Percentiles rank a stretch among this genome's conserved stretches.
phyloP scores from a whole-genome alignment of 2,113 vertebrate species.

The Otocyon megalotis region DNA sequence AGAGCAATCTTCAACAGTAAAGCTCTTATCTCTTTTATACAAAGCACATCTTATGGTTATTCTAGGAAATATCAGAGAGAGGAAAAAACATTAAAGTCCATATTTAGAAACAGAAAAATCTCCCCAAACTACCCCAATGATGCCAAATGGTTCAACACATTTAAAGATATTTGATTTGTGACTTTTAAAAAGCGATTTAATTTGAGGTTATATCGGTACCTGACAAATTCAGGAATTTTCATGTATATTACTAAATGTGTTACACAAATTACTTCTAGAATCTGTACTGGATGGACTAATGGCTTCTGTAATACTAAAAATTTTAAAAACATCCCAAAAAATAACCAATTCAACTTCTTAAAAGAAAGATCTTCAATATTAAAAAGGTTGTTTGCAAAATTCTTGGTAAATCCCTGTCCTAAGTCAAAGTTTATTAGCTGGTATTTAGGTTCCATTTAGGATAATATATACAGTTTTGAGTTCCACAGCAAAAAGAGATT shows the following conservation, averaged over 20 bases:
- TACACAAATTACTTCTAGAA: constrained; percentile 31
- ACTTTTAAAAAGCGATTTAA: constrained; percentile 13
- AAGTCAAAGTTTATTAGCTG: constrained; percentile 24
- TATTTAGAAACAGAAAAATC: constrained; percentile 35
- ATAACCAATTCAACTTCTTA: constrained; percentile 8
- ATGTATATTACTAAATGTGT: background rate
- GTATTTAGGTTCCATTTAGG: background rate
- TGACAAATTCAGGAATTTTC: constrained; percentile 42
- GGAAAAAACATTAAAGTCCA: background rate
- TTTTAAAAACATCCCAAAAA: constrained; percentile 35
- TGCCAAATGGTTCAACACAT: background rate
- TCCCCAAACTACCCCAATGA: background rate
- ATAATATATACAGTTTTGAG: background rate
- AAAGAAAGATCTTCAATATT: constrained; percentile 12
- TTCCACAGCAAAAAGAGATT: background rate
- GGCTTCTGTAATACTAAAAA: background rate
- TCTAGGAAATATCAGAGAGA: constrained; percentile 16
- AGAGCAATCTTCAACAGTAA: background rate
- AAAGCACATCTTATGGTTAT: constrained; percentile 26
- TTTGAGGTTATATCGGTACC: background rate
- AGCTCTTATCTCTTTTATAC: background rate
- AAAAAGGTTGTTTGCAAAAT: constrained; percentile 17
- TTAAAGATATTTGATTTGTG: constrained; percentile 37
- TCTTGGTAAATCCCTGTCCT: background rate
- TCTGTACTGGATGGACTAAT: background rate